Evolutionary conservation across 2,888 invertebrate species (phyloP), one percentile per base, ranked within the genome.

Genomic region (Eupithecia inturbata): DNA sequence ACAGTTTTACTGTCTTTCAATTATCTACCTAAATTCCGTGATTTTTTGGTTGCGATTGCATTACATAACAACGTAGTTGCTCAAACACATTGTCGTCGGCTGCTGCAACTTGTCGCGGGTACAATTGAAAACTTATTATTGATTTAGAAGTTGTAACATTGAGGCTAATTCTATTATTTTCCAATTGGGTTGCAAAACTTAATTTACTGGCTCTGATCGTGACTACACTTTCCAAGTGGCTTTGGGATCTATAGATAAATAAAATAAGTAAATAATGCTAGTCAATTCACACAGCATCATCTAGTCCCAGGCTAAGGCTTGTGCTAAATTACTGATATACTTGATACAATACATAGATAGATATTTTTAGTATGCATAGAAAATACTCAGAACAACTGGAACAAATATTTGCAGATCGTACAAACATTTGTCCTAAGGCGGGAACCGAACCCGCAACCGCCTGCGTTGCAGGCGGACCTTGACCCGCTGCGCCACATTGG

Each of bases 11-110:
- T 62, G 33, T 66, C 6, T 66, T 66, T 66, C 66, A 41, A 71
- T 36, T 57, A 66, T 57, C 33, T 57, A 62, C 69, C 66, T 33
- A 62, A 33, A 63, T 62, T 36, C 64, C 28, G 64, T 41, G 49
- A 49, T 69, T 70, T 67, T 74, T 60, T 26, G 70, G 74, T 79
- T 81, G 78, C 82, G 70, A 53, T 66, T 69, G 60, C 73, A 70
- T 83, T 82, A 81, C 79, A 81, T 83, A 81, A 82, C 78, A 76
- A 74, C 75, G 74, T 28, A 68, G 75, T 82, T 82, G 82, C 80
- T 71, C 70, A 81, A 82, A 82, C 77, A 79, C 71, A 79, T 78
- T 78, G 78, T 77, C 68, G 67, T 31, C 53, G 31, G 39, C 57
- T 31, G 39, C 73, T 64, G 22, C 71, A 57, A 67, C 66, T 71